These are phyloP conservation scores for Dermolepida albohirtum DNA, from an alignment of 2,888 invertebrate genomes.

Conservation along the genomic window DNA sequence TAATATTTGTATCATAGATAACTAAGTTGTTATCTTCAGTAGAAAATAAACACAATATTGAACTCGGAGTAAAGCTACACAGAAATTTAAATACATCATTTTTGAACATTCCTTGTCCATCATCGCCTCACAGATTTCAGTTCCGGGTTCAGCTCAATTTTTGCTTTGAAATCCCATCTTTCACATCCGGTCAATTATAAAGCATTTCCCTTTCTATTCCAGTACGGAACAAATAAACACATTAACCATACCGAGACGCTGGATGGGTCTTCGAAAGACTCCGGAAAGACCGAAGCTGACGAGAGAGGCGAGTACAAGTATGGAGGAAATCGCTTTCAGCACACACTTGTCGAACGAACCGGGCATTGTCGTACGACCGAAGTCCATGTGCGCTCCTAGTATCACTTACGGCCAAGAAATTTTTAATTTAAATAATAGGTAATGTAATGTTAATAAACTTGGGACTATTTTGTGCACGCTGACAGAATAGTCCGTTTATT, in stretches of 20 bases:
- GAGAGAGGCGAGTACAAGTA: constrained; percentile 67
- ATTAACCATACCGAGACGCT: constrained; percentile 58
- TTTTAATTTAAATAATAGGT: constrained; percentile 17
- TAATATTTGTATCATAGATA: too few relatives aligned
- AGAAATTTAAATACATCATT: too few relatives aligned
- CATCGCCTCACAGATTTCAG: too few relatives aligned
- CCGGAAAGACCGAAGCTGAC: constrained; percentile 58
- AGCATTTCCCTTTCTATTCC: constrained; percentile 5
- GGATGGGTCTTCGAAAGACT: constrained; percentile 55
- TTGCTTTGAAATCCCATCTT: constrained; percentile 31
- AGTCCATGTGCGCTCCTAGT: constrained; percentile 61
- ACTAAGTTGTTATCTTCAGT: too few relatives aligned
- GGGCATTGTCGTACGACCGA: constrained; percentile 67
- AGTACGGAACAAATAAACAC: constrained; percentile 42
- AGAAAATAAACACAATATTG: too few relatives aligned
- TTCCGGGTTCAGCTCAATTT: too few relatives aligned
- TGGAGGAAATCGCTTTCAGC: constrained; percentile 68
- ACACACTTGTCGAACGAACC: constrained; percentile 64
- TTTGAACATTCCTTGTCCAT: too few relatives aligned
- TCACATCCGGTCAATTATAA: neutral
- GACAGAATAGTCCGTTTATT: neutral
- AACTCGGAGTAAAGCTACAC: too few relatives aligned
- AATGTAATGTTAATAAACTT: neutral
- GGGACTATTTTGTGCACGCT: neutral
- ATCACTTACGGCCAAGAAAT: constrained; percentile 60